Conservation (phyloP, 1,140 invertebrate genomes). For the Berghia stephanieae region DNA sequence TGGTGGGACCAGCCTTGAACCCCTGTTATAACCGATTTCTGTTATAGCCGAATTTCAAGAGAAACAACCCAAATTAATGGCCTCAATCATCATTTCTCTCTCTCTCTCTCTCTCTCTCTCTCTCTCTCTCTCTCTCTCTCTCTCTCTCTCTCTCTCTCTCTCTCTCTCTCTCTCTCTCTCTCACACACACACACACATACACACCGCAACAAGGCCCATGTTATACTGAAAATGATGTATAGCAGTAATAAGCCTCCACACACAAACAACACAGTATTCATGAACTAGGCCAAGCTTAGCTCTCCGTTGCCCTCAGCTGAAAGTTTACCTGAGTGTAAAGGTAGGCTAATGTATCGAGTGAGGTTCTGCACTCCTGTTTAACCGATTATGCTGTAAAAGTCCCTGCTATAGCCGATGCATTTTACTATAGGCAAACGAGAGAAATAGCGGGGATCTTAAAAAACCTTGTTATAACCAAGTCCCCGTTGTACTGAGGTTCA, state of each 20-base stretch:
- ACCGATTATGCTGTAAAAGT: too few species aligned
- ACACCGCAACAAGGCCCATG: neutral
- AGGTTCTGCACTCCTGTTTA: too few species aligned
- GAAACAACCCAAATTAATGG: too few species aligned
- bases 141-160: neutral
- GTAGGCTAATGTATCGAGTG: too few species aligned
- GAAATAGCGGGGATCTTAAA: too few species aligned
- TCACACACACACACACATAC: neutral
- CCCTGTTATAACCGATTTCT: too few species aligned
- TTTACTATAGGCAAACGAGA: too few species aligned
- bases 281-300: neutral
- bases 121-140: conserved; percentile 18
- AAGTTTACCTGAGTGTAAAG: neutral
- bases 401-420: too few species aligned
- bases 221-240: neutral
- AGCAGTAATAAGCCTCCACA: neutral
- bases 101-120: conserved; percentile 11
- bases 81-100: neutral
- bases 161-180: neutral
- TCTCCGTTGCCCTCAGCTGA: neutral
- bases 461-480: too few species aligned
- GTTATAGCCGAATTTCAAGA: too few species aligned
- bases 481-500: too few species aligned
- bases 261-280: neutral
- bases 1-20: neutral